Evolutionary conservation across 53 echinoderm and acorn worm species (phyloP).

Genomic region (Mesocentrotus franciscanus): DNA sequence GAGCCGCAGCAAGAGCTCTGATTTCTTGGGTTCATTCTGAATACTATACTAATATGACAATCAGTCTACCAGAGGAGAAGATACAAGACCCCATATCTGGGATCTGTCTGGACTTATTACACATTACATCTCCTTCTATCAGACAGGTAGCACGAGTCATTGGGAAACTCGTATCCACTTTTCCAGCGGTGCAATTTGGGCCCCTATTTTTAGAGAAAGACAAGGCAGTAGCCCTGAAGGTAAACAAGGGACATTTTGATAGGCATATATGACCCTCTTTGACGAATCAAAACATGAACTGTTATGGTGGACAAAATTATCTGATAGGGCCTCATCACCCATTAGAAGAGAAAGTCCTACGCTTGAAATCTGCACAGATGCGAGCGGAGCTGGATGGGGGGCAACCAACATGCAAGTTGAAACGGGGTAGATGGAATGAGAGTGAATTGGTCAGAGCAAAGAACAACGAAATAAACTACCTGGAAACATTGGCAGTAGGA

Average conservation of each 20-base stretch:
- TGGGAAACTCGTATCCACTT: background rate
- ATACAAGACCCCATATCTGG: no score
- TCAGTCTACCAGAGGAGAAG: background rate
- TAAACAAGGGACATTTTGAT: background rate
- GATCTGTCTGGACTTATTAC: background rate
- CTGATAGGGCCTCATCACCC: background rate
- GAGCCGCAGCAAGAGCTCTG: background rate
- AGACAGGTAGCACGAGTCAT: constrained; percentile 9
- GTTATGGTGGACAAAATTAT: background rate
- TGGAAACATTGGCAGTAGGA: background rate
- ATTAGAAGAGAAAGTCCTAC: background rate
- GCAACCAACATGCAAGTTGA: background rate
- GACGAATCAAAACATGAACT: background rate
- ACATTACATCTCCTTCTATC: background rate
- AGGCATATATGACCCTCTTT: background rate
- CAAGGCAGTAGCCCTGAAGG: background rate
- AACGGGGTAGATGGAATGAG: background rate
- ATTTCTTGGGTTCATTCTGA: background rate
- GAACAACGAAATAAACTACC: background rate
- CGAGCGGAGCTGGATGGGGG: background rate
- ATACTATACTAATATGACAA: background rate
- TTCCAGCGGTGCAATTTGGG: constrained; percentile 6
- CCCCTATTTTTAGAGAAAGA: background rate
- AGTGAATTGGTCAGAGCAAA: background rate
- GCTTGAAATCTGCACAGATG: background rate